A percentile compares a stretch with the other conserved stretches of the same genome.
These are phyloP conservation scores for Oreortyx pictus DNA, from an alignment of 2,797 vertebrate species.

Conservation along the genomic window DNA sequence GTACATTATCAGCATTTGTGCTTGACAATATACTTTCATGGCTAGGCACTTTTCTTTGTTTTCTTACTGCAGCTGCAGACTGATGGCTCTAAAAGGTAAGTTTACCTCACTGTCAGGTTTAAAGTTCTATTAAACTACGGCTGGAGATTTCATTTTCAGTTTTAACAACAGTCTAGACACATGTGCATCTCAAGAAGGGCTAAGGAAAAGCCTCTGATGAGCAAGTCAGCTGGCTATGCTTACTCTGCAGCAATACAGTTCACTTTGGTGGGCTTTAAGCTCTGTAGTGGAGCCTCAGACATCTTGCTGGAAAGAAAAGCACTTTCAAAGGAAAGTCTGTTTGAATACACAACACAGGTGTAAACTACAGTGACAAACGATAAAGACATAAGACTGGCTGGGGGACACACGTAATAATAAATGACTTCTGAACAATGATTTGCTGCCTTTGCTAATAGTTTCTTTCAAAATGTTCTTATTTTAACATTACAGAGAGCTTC, in stretches of 20 bases:
- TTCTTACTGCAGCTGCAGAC: slow-evolving; percentile 56
- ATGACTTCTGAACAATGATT: background rate
- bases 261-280: background rate
- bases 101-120: slow-evolving; percentile 56
- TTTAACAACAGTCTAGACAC: slow-evolving; percentile 58
- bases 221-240: slow-evolving; percentile 44
- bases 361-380: background rate
- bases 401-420: slow-evolving; percentile 4
- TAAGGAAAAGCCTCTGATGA: slow-evolving; percentile 66
- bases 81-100: slow-evolving; percentile 50
- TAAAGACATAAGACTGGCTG: background rate
- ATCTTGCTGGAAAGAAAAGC: background rate
- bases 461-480: slow-evolving; percentile 7
- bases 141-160: slow-evolving; percentile 64
- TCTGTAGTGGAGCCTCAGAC: background rate
- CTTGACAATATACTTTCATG: background rate
- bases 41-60: slow-evolving; percentile 52
- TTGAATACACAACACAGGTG: background rate
- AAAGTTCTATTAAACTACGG: slow-evolving; percentile 60
- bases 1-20: slow-evolving; percentile 38
- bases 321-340: background rate
- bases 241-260: background rate
- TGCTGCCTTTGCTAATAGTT: background rate
- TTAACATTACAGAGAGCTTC: background rate
- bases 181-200: slow-evolving; percentile 47